phyloP scores from a whole-genome alignment of 2,888 invertebrate genomes.

The Lordiphosa andalusiaca region DNA sequence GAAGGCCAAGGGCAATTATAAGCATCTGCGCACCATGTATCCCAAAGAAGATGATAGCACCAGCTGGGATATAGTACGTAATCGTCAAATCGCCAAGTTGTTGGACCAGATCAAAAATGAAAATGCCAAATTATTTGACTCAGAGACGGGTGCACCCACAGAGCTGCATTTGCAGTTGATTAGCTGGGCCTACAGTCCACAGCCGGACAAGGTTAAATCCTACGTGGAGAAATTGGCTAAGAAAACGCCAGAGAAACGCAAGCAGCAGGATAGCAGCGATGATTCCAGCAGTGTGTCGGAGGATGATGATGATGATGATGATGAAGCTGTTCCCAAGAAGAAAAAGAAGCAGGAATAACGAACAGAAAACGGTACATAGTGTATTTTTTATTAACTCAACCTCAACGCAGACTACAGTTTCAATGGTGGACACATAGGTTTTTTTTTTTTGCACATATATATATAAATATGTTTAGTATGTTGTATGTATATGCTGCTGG shows the following conservation, averaged over 20 bases:
- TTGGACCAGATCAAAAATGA: slow-evolving; percentile 83
- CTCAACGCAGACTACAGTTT: slow-evolving; percentile 60
- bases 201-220: slow-evolving; percentile 85
- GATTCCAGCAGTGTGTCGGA: slow-evolving; percentile 7
- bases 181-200: slow-evolving; percentile 89
- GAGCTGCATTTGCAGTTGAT: slow-evolving; percentile 85
- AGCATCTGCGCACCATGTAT: slow-evolving; percentile 85
- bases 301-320: slow-evolving; percentile 21
- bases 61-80: slow-evolving; percentile 89
- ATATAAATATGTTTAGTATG: slow-evolving; percentile 23
- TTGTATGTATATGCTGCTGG: slow-evolving; percentile 24
- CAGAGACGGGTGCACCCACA: slow-evolving; percentile 85
- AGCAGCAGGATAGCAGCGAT: slow-evolving; percentile 36
- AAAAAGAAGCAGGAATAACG: slow-evolving; percentile 57
- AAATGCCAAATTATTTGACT: slow-evolving; percentile 83
- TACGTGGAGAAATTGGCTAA: slow-evolving; percentile 78
- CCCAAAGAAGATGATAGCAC: slow-evolving; percentile 82
- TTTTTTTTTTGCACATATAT: slow-evolving; percentile 18
- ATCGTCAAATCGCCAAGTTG: slow-evolving; percentile 83
- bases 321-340: slow-evolving; percentile 51
- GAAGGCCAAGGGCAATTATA: slow-evolving; percentile 82
- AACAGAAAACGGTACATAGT: slow-evolving; percentile 65
- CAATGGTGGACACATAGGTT: slow-evolving; percentile 35
- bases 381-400: slow-evolving; percentile 63
- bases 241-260: slow-evolving; percentile 62